phyloP scores from a whole-genome alignment of 2,113 vertebrate genomes.

The Urocynchramus pylzowi region DNA sequence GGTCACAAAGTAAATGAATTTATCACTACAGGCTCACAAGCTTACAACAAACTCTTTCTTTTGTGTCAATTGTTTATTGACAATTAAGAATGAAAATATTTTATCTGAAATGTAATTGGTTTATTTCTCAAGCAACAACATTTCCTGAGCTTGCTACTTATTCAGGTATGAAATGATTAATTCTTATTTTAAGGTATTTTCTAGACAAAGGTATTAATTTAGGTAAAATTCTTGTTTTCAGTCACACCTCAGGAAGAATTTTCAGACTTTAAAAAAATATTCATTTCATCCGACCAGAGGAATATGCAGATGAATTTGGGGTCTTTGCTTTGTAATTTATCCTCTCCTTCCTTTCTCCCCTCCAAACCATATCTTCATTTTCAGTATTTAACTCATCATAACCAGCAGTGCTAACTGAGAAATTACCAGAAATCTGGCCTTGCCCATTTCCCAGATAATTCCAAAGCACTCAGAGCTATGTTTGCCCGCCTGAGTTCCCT shows the following conservation, averaged over 20 bases:
- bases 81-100: neutral
- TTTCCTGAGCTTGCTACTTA: neutral
- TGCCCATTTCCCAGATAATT: neutral
- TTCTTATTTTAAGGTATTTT: neutral
- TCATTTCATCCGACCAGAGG: neutral
- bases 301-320: neutral
- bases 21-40: neutral
- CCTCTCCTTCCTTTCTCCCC: neutral
- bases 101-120: neutral
- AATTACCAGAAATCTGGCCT: neutral
- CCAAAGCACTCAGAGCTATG: neutral
- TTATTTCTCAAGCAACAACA: neutral
- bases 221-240: neutral
- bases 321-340: neutral
- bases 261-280: neutral
- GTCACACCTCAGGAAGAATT: neutral
- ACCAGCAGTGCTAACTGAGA: neutral
- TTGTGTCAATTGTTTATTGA: neutral
- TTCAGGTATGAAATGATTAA: neutral
- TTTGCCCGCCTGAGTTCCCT: neutral
- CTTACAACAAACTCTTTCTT: neutral
- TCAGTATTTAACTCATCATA: neutral
- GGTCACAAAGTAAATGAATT: neutral
- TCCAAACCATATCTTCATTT: neutral
- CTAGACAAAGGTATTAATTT: neutral